A percentile compares a stretch with the other conserved stretches of the same genome.
Conservation (phyloP, 2,797 vertebrate genomes). For the Myotis pilosus region DNA sequence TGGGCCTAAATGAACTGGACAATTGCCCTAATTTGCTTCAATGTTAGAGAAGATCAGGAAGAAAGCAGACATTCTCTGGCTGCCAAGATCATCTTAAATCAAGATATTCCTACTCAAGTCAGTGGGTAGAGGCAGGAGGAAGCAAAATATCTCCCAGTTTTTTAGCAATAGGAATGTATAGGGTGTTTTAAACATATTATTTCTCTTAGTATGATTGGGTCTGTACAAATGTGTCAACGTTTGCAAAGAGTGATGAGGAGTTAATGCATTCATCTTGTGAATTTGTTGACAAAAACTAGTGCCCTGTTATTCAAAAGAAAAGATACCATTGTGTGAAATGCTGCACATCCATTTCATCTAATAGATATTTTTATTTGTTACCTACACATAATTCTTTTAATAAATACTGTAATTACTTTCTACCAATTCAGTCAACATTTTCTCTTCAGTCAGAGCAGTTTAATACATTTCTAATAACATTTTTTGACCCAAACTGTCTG, state of each 20-base stretch:
- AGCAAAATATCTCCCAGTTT: background rate
- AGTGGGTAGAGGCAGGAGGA: background rate
- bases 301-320: background rate
- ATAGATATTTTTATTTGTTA: background rate
- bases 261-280: background rate
- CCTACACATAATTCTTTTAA: background rate
- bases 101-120: background rate
- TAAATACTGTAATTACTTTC: constrained; percentile 7
- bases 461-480: background rate
- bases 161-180: background rate
- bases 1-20: background rate
- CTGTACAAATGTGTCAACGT: background rate
- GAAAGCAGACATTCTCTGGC: background rate
- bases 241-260: background rate
- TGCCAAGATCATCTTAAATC: background rate
- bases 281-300: background rate
- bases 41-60: background rate
- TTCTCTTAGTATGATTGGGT: background rate
- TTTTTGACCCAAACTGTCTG: background rate
- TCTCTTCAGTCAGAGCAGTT: constrained; percentile 9
- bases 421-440: background rate
- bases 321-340: background rate
- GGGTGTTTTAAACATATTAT: background rate
- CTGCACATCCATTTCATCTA: background rate
- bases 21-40: background rate